Base-by-base conservation (phyloP, 1,140 invertebrate species). In the Pomacea maculata region DNA sequence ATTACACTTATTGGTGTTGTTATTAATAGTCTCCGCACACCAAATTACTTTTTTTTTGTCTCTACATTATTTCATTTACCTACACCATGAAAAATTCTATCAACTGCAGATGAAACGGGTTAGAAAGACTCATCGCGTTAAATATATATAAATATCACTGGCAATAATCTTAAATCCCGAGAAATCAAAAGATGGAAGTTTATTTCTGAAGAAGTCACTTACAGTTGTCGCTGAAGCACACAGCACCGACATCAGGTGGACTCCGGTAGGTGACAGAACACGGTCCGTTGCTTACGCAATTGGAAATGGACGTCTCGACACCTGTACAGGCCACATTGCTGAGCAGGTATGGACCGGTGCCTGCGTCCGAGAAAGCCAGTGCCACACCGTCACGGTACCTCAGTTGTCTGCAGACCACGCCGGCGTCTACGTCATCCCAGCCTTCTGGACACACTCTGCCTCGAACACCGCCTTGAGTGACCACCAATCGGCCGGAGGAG, bases 211-310 rank as follows among this genome's bases (percentile, higher is more conserved):
- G 14, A 57, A 21, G 45, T 14, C 8, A 75, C 81, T 81, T 72
- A 85, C 84, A 57, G n/a, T 64, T 77, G n/a, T 81, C 45, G n/a
- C 75, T 81, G 74, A 82, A 86, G 79, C 85, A 86, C 25, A 86
- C 63, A 0, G 83, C 85, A 34, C 82, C 83, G 65, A 80, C 83
- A n/a, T 82, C 82, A 21, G 78, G 80, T 15, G 34, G 14, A 10
- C 10, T 55, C 25, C 61, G 14, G 79, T 72, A 72, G 8, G 29
- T 75, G 29, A 75, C 75, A 21, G 79, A 77, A 78, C 85, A 86
- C 34, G 75, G 79, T 67, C 83, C 82, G 8, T 77, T 77, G 17
- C 85, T 83, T 3, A 71, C n/a, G 77, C 85, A 86, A 45, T 79
- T 63, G 45, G 84, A 84, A 57, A 86, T 25, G 19, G 75, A 72